Conservation (phyloP, 2,797 vertebrate genomes). For the Poeciliopsis infans region DNA sequence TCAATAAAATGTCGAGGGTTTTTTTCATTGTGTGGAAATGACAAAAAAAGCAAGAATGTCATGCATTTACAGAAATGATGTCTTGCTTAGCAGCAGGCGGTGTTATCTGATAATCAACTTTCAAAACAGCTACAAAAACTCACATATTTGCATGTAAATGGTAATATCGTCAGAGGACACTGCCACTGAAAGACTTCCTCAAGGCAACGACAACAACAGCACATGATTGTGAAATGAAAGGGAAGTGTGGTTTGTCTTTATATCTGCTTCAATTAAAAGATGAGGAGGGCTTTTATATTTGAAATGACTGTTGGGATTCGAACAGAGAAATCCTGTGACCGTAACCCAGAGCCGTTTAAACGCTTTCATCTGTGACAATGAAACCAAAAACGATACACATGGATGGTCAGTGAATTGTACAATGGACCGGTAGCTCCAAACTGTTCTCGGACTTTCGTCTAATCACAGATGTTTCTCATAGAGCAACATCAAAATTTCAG, state of each 20-base stretch:
- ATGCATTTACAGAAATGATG: neutral
- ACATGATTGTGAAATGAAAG: neutral
- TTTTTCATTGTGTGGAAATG: neutral
- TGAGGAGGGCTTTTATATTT: neutral
- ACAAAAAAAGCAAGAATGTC: neutral
- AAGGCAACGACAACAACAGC: neutral
- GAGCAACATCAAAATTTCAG: too few relatives aligned
- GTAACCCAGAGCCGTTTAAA: neutral
- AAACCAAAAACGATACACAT: neutral
- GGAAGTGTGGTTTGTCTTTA: neutral
- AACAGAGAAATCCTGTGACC: neutral
- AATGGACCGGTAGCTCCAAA: neutral
- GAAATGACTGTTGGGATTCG: neutral
- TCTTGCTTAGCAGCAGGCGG: conserved; percentile 10
- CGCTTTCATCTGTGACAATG: neutral
- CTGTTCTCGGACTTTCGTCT: neutral
- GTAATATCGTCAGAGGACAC: neutral
- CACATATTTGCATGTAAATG: neutral
- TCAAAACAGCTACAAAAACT: neutral
- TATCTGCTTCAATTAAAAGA: neutral
- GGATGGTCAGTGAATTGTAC: neutral
- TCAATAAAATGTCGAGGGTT: conserved; percentile 15
- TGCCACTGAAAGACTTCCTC: neutral
- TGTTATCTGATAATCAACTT: neutral
- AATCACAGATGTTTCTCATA: neutral